Evolutionary conservation across 1,140 invertebrate species (phyloP), one percentile per base, ranked within the genome.

Genomic region (Atta cephalotes): DNA sequence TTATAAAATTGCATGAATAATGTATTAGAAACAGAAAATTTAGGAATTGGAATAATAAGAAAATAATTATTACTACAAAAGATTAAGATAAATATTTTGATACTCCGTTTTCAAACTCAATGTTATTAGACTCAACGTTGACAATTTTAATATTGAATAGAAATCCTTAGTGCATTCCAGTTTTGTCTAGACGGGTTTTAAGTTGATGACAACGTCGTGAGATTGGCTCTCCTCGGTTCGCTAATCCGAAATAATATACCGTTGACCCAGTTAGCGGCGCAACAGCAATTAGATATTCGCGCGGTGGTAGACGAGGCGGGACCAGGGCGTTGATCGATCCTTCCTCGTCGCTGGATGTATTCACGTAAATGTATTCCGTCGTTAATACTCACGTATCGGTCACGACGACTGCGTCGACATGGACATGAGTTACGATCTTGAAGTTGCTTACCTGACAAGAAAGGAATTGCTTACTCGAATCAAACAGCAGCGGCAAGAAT

Each of bases 251-350:
- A 89, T 89, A 90, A 90, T 88, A 90, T 90, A 90, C 84, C 88
- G 76, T 70, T 90, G 89, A 90, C 89, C 89, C 76, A 90, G 86
- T 90, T 90, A 85, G 31, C 66, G 16, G 45, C 12, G 79, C 49
- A 90, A 90, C 89, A 88, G 89, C 88, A 90, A 90, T 90, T 90
- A 90, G 89, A 90, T 77, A 90, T 90, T 86, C 81, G 88, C 70
- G 56, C 74, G 25, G 51, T n/a, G 51, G 58, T 62, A 70, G 88
- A 80, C 62, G 71, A 81, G 63, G 80, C 76, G 80, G 81, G 76
- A 86, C 63, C 45, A 35, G 85, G 66, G 62, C 77, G 77, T 80
- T 90, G 86, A 90, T 90, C 88, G 89, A 90, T 90, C 88, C 86
- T 89, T 87, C 85, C 45, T 87, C 80, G 76, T 87, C 86, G 88